Percentiles rank a stretch among this genome's conserved stretches.
Evolutionary conservation across 2,113 vertebrate genomes (phyloP).

Genomic region (Ariopsis seemanni): DNA sequence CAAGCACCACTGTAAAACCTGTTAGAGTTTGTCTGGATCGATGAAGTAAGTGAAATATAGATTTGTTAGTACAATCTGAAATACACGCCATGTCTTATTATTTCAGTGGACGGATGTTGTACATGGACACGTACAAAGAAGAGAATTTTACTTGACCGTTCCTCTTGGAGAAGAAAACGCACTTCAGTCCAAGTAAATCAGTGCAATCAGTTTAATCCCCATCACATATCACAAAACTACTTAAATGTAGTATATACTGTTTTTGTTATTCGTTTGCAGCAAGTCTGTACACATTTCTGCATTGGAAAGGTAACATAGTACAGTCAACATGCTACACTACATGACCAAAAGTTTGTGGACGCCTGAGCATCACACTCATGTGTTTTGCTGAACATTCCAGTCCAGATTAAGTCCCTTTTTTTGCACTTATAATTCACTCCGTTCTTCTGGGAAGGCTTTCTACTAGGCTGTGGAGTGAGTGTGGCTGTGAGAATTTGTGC

Average conservation of each 20-base stretch:
- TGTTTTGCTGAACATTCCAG: too few relatives aligned
- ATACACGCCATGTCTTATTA: background rate
- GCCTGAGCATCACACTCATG: background rate
- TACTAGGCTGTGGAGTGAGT: too few relatives aligned
- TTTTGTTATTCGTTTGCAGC: background rate
- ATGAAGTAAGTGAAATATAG: background rate
- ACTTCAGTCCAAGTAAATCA: constrained; percentile 45
- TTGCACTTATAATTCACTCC: too few relatives aligned
- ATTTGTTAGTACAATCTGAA: background rate
- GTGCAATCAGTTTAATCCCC: background rate
- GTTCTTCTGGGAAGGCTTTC: too few relatives aligned
- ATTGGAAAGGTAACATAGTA: background rate
- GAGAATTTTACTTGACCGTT: constrained; percentile 40
- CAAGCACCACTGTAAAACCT: background rate
- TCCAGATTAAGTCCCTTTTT: background rate
- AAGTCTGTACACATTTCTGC: background rate
- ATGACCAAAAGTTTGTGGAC: background rate
- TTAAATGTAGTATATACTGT: background rate
- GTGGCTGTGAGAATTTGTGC: background rate
- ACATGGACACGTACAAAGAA: constrained; percentile 22
- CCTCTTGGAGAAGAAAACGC: constrained; percentile 32
- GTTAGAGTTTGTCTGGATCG: background rate
- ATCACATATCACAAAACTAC: background rate
- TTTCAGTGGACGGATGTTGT: constrained; percentile 32
- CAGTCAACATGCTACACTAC: background rate